Evolutionary conservation across 2,113 vertebrate species (phyloP), one percentile per base, ranked within the genome.

Genomic region (Oncorhynchus masou): DNA sequence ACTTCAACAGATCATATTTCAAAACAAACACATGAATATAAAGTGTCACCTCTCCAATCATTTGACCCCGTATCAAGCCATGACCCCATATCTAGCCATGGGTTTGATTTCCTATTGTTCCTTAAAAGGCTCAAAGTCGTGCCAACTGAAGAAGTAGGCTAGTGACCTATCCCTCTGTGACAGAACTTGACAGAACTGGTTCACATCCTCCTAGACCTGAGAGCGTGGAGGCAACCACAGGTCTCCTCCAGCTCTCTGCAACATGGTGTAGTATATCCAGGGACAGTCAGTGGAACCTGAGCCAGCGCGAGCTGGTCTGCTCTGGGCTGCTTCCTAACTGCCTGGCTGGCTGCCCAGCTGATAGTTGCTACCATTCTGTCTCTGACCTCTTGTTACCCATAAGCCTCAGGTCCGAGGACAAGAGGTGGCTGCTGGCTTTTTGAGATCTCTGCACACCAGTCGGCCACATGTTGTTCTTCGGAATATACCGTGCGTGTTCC

Each of bases 101-200:
- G 51, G 25, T 34, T 39, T 22, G 67, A 34, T 39, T 68, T 68
- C 0, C 5, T n/a, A 19, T 39, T 19, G 67, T 68, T 19, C 29
- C 27, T 39, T 68, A 19, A 68, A 68, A 45, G 67, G 27, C 65
- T 12, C 65, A 29, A 39, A 68, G 66, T 31, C 1, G 15, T 29
- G 27, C 24, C 25, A 31, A 4, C 67, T 97, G 90, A 98, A 99
- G 92, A 99, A 98, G 92, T 94, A 99, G 0, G 93, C 92, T 39
- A 97, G 96, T 62, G 95, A 96, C 83, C 96, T 96, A 78, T 98
- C 92, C 88, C 97, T 93, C 88, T 98, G 96, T 71, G 97, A 97
- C 59, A 98, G 93, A 72, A 96, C 97, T 85, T 97, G 95, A 86
- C 96, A 98, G 89, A 97, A 98, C 86, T 97, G 97, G 91, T 94